These are phyloP conservation scores for Thalpophila matura DNA, from an alignment of 2,888 invertebrate species.

Conservation along the genomic window DNA sequence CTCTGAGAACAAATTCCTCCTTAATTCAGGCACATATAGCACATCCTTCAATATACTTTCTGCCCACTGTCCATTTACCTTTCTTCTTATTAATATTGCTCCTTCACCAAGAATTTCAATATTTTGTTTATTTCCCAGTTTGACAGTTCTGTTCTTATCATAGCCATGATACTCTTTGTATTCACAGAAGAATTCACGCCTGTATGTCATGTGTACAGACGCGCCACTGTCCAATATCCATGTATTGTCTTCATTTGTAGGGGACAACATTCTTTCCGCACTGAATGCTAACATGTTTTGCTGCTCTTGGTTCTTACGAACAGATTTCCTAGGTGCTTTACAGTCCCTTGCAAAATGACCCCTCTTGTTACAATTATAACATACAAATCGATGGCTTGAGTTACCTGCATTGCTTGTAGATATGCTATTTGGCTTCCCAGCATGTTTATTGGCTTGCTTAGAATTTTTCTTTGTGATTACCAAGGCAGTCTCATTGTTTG, in stretches of 20 bases:
- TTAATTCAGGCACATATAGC: constrained; percentile 65
- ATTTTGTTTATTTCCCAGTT: constrained; percentile 56
- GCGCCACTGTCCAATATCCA: constrained; percentile 66
- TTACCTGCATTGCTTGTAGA: constrained; percentile 11
- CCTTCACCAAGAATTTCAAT: constrained; percentile 59
- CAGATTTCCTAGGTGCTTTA: constrained; percentile 46
- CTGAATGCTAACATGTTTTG: constrained; percentile 55
- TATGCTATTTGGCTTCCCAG: neutral
- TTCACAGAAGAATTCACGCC: constrained; percentile 51
- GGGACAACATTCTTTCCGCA: constrained; percentile 13
- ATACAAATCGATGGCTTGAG: constrained; percentile 55
- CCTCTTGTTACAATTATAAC: constrained; percentile 61
- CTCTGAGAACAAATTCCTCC: constrained; percentile 8
- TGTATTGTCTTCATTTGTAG: constrained; percentile 34
- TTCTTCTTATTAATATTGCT: constrained; percentile 54
- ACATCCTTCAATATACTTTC: constrained; percentile 35
- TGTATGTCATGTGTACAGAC: constrained; percentile 58
- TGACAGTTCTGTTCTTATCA: no score
- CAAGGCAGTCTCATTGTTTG: neutral
- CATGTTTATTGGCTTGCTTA: neutral
- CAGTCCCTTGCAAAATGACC: constrained; percentile 64
- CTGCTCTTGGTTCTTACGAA: constrained; percentile 1
- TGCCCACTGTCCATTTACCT: constrained; percentile 61
- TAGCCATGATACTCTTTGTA: constrained; percentile 37
- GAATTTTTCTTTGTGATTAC: neutral